A percentile compares a stretch with the other conserved stretches of the same genome.
Evolutionary conservation across 2,888 invertebrate species (phyloP).

Genomic region (Anoncus sp.): DNA sequence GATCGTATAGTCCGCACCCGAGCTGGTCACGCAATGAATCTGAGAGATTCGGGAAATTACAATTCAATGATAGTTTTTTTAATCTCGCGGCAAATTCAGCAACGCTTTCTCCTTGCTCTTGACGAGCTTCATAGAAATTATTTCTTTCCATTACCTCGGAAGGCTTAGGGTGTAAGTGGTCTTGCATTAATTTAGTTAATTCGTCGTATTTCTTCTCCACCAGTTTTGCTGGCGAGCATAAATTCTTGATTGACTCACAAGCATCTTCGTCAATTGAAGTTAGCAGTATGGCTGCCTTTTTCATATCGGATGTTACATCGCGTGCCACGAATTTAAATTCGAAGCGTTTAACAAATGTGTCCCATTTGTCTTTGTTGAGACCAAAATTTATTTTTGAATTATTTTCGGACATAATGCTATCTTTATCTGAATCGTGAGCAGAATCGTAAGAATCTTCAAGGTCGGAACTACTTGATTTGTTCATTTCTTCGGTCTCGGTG

Average conservation of each 20-base stretch:
- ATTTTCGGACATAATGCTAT: constrained; percentile 3
- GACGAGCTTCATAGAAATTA: constrained; percentile 45
- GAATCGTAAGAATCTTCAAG: constrained; percentile 9
- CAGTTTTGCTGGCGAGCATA: constrained; percentile 62
- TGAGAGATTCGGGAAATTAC: constrained; percentile 56
- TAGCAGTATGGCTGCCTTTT: constrained; percentile 50
- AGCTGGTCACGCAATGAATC: constrained; percentile 62
- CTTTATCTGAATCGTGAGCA: constrained; percentile 1
- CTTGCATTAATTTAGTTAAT: constrained; percentile 55
- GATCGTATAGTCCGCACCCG: constrained; percentile 49
- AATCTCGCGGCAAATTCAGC: constrained; percentile 1
- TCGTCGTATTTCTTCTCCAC: constrained; percentile 45
- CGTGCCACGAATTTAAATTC: constrained; percentile 22
- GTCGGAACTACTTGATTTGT: neutral
- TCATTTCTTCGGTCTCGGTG: neutral
- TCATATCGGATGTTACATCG: constrained; percentile 34
- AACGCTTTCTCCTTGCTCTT: neutral
- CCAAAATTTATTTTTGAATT: constrained; percentile 22
- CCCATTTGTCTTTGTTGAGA: constrained; percentile 32
- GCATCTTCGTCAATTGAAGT: constrained; percentile 52
- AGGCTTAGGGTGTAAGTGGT: constrained; percentile 59
- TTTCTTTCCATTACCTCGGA: constrained; percentile 61
- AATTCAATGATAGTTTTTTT: constrained; percentile 57
- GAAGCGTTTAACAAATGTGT: constrained; percentile 2
- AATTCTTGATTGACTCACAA: constrained; percentile 49